Evolutionary conservation across 1,140 invertebrate genomes (phyloP).

Genomic region (Sinonovacula constricta): DNA sequence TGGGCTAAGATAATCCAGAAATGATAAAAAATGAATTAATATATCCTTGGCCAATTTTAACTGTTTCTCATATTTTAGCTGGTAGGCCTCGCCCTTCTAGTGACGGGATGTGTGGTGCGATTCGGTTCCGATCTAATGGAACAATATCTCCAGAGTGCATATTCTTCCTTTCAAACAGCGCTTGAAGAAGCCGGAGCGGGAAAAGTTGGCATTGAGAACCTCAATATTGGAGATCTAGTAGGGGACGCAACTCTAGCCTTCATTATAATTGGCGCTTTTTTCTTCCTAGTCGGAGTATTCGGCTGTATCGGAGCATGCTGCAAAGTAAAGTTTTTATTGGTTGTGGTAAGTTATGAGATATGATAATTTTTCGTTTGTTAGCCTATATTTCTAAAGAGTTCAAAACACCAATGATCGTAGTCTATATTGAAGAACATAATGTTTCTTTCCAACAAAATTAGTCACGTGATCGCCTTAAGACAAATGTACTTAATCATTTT

Average conservation of each 20-base stretch:
- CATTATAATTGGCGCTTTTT: slow-evolving; percentile 55
- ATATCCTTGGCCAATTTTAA: not conserved
- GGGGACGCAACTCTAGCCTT: slow-evolving; percentile 51
- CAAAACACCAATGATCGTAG: too few species aligned
- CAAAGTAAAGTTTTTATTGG: slow-evolving; percentile 45
- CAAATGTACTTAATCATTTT: too few species aligned
- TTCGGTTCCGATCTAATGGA: slow-evolving; percentile 50
- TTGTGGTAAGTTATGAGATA: slow-evolving; percentile 57
- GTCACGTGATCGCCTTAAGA: too few species aligned
- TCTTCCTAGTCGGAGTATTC: slow-evolving; percentile 53
- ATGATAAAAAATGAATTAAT: not conserved
- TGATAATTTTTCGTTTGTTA: too few species aligned
- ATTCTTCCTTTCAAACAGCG: slow-evolving; percentile 35
- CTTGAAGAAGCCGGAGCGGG: slow-evolving; percentile 17
- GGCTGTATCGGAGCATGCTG: slow-evolving; percentile 55
- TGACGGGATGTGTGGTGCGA: slow-evolving; percentile 51
- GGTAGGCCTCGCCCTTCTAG: slow-evolving; percentile 53
- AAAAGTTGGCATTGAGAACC: slow-evolving; percentile 23
- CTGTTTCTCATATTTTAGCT: slow-evolving; percentile 27
- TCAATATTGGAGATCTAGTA: slow-evolving; percentile 54
- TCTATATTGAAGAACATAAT: too few species aligned
- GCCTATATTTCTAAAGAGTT: too few species aligned
- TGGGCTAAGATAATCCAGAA: not conserved
- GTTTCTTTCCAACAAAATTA: too few species aligned
- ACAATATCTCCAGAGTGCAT: slow-evolving; percentile 36